These are phyloP conservation scores for Nephrocerus scutellatus DNA, from an alignment of 2,888 invertebrate species.

Conservation along the genomic window DNA sequence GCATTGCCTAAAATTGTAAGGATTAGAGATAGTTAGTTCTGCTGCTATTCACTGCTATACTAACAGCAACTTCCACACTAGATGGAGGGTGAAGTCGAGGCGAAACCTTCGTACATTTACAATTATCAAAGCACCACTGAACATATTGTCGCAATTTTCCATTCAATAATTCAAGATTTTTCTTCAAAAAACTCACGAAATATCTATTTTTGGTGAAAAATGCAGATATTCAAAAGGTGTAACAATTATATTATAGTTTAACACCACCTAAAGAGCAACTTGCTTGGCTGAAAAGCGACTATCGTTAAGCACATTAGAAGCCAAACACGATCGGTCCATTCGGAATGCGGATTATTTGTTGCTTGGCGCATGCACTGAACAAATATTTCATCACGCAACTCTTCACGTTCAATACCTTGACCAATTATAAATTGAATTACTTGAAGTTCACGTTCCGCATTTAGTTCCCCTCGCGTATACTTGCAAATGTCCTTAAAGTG, in stretches of 20 bases:
- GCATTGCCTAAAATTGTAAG: slow-evolving; percentile 63
- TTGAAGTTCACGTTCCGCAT: slow-evolving; percentile 71
- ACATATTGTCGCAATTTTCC: slow-evolving; percentile 76
- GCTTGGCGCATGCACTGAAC: slow-evolving; percentile 83
- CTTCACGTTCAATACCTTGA: slow-evolving; percentile 83
- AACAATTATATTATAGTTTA: too few relatives aligned
- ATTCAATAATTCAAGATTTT: slow-evolving; percentile 57
- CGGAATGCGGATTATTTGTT: slow-evolving; percentile 79
- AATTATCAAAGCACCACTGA: slow-evolving; percentile 90
- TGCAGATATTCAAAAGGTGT: too few relatives aligned
- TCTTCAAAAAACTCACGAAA: slow-evolving; percentile 67
- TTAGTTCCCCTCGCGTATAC: slow-evolving; percentile 82
- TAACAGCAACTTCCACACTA: slow-evolving; percentile 84
- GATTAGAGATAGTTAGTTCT: not conserved
- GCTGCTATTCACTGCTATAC: slow-evolving; percentile 35
- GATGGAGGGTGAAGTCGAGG: slow-evolving; percentile 81
- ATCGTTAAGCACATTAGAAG: slow-evolving; percentile 79
- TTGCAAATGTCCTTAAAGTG: slow-evolving; percentile 71
- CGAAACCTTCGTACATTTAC: slow-evolving; percentile 75
- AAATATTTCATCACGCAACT: slow-evolving; percentile 84
- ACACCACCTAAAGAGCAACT: slow-evolving; percentile 44
- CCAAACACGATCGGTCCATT: slow-evolving; percentile 82
- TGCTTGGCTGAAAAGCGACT: slow-evolving; percentile 80
- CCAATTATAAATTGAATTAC: slow-evolving; percentile 79
- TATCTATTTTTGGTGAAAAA: slow-evolving; percentile 61